These are phyloP conservation scores for Scrobipalpa atriplicella DNA, from an alignment of 2,888 invertebrate species.

Conservation along the genomic window DNA sequence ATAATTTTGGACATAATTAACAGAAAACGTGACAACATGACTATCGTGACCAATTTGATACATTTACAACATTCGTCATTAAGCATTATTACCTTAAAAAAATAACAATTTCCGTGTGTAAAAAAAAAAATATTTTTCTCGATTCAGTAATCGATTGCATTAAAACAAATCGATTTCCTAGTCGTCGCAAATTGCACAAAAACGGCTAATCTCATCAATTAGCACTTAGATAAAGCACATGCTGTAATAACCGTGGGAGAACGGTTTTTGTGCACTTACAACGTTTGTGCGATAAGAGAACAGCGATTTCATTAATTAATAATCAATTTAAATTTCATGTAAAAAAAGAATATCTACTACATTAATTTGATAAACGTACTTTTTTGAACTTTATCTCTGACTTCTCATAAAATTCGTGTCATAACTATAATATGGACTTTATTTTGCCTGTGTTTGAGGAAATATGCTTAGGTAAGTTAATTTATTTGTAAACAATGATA, in stretches of 20 bases:
- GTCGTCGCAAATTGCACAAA: conserved; percentile 62
- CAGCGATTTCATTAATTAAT: neutral
- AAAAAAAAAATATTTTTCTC: conserved; percentile 25
- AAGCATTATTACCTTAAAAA: conserved; percentile 14
- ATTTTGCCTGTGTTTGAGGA: too few species aligned
- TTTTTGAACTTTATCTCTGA: too few species aligned
- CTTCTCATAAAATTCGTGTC: too few species aligned
- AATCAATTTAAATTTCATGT: too few species aligned
- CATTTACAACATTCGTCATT: conserved; percentile 18
- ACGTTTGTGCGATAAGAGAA: neutral
- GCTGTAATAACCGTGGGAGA: conserved; percentile 75
- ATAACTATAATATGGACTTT: too few species aligned
- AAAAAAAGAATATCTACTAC: too few species aligned
- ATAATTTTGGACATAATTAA: neutral
- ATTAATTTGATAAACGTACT: too few species aligned
- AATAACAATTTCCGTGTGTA: conserved; percentile 21
- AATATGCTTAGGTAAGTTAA: too few species aligned
- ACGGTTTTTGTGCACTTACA: conserved; percentile 46
- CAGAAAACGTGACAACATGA: neutral
- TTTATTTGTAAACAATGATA: too few species aligned
- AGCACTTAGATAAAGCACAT: conserved; percentile 72
- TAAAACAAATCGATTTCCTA: conserved; percentile 71
- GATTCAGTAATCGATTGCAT: conserved; percentile 42
- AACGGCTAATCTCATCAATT: conserved; percentile 69
- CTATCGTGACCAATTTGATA: conserved; percentile 24